phyloP scores from a whole-genome alignment of 2,888 invertebrate genomes.

The Acheta domesticus region DNA sequence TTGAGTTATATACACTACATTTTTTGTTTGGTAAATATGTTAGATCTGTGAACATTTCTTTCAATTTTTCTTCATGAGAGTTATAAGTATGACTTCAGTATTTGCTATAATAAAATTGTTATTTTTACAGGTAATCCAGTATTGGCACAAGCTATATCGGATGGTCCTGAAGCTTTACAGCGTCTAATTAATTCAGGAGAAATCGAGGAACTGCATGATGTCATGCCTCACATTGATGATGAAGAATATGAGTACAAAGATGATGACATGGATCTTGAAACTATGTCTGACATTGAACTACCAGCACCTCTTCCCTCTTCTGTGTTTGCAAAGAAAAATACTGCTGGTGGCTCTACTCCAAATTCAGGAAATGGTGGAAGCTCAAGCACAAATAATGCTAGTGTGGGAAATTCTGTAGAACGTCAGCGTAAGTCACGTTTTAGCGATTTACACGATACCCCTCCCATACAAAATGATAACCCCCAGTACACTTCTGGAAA shows the following conservation, averaged over 20 bases:
- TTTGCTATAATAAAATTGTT: no score
- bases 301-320: conserved; percentile 49
- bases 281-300: conserved; percentile 45
- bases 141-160: conserved; percentile 70
- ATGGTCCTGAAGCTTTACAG: conserved; percentile 73
- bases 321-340: conserved; percentile 48
- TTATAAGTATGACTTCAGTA: no score
- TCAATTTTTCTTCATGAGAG: no score
- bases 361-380: conserved; percentile 41
- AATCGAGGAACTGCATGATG: conserved; percentile 74
- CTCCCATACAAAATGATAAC: background rate
- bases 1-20: no score
- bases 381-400: conserved; percentile 38
- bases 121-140: conserved; percentile 44
- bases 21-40: no score
- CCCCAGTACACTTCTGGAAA: background rate
- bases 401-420: background rate
- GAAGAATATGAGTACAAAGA: conserved; percentile 50
- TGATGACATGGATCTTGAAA: conserved; percentile 46
- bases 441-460: conserved; percentile 24
- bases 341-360: conserved; percentile 32
- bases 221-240: conserved; percentile 67
- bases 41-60: no score
- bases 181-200: conserved; percentile 76
- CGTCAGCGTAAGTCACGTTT: conserved; percentile 38